Percentiles rank a stretch among this genome's conserved stretches.
These are phyloP conservation scores for Aphelenchoides fujianensis DNA, from an alignment of 1,140 invertebrate species.

Conservation along the genomic window DNA sequence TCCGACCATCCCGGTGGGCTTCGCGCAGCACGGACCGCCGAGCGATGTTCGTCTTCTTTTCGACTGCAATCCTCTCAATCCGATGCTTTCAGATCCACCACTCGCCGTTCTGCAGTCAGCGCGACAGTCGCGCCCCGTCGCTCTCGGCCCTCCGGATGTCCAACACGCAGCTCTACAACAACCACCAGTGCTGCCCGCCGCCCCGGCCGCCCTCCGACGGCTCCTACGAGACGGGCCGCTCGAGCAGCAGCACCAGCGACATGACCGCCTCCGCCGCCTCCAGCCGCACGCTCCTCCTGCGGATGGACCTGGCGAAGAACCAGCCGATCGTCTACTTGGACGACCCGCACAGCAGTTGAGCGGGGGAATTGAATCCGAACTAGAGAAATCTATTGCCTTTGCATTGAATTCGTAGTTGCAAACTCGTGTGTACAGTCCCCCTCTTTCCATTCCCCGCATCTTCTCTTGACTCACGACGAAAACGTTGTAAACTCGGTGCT, in stretches of 20 bases:
- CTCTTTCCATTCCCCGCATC: no score
- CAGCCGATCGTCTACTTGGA: constrained; percentile 3
- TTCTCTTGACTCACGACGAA: no score
- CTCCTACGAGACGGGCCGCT: constrained; percentile 10
- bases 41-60: background rate
- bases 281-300: background rate
- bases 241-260: background rate
- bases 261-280: background rate
- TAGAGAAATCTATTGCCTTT: no score
- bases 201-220: constrained; percentile 7
- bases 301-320: background rate
- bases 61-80: background rate
- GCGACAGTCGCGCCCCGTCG: background rate
- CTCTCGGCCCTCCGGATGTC: background rate
- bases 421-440: no score
- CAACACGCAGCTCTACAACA: constrained; percentile 7
- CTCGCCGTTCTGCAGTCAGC: background rate
- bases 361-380: no score
- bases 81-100: background rate
- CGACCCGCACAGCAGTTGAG: no score
- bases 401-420: no score
- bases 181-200: no score
- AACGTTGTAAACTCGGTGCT: no score
- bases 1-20: background rate
- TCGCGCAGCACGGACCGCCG: background rate